phyloP scores from a whole-genome alignment of 2,888 invertebrate species.

The Galeruca laticollis region DNA sequence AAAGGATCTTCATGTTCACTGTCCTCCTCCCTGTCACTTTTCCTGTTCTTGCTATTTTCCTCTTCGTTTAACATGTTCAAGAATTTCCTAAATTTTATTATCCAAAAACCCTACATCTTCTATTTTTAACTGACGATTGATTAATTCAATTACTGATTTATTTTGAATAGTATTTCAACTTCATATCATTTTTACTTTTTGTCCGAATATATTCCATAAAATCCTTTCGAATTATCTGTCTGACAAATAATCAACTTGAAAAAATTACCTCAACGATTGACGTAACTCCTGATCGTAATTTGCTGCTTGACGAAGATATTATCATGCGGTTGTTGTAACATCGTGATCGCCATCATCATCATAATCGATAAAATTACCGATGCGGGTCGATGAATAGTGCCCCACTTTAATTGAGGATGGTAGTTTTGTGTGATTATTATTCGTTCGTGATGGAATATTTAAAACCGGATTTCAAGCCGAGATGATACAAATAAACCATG shows the following conservation, averaged over 20 bases:
- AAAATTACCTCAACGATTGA: neutral
- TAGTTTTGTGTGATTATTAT: slow-evolving; percentile 39
- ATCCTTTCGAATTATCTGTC: neutral
- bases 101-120: too few relatives aligned
- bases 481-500: slow-evolving; percentile 10
- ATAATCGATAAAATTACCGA: slow-evolving; percentile 24
- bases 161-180: too few relatives aligned
- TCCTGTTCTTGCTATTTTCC: too few relatives aligned
- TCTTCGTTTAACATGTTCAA: too few relatives aligned
- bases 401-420: slow-evolving; percentile 45
- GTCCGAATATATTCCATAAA: too few relatives aligned
- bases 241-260: too few relatives aligned
- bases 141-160: too few relatives aligned
- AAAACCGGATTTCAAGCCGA: slow-evolving; percentile 33
- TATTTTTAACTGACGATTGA: too few relatives aligned
- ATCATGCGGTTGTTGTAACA: slow-evolving; percentile 24
- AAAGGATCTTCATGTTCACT: too few relatives aligned
- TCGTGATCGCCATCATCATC: slow-evolving; percentile 13
- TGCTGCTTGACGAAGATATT: slow-evolving; percentile 9
- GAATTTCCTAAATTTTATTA: too few relatives aligned
- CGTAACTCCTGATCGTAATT: neutral
- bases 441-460: slow-evolving; percentile 21
- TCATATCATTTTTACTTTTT: too few relatives aligned
- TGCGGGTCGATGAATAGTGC: slow-evolving; percentile 34
- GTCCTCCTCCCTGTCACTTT: too few relatives aligned